Base-by-base conservation (phyloP, 2,113 vertebrate genomes). In the Laterallus jamaicensis region DNA sequence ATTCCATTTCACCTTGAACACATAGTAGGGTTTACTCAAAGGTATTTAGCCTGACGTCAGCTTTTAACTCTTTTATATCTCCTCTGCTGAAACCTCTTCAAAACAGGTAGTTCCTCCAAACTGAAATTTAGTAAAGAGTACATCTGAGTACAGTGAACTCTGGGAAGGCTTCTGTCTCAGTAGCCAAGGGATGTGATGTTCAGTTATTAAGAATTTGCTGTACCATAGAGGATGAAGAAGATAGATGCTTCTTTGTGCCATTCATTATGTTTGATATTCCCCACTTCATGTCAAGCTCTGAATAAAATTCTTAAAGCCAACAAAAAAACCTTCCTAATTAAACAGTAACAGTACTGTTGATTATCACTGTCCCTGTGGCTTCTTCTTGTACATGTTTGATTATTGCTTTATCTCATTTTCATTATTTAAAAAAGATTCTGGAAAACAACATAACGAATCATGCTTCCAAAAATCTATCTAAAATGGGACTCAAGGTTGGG, bases 331-430 rank as follows among this genome's bases (percentile, higher is more conserved):
- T 69, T 84, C 25, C 29, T 47, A 19, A 56, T 47, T 56, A 56
- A 83, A 60, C 12, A 47, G 3, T 31, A 37, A 6, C 7, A 28
- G 2, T 2, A 56, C 24, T 15, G 1, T 40, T 1, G 3, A 29
- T 50, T 67, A 29, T 73, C 56, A 55, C 11, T 37, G 17, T 40
- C 39, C 11, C 10, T 25, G 12, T 66, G 32, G 14, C 15, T 16
- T 60, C n/a, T 50, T 73, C 17, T n/a, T 44, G 4, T 58, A 28
- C 6, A 3, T 62, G 5, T 5, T 56, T 31, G 16, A 42, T 78
- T 82, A 52, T 58, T 80, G n/a, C 20, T 83, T 77, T 77, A 28
- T 39, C 17, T 87, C 20, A 25, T 8, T 6, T 19, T 59, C 26
- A 37, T 67, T 83, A 6, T 21, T 21, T 31, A 44, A 62, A 62